Evolutionary conservation across 2,797 vertebrate genomes (phyloP).

Genomic region (Melopsittacus undulatus): DNA sequence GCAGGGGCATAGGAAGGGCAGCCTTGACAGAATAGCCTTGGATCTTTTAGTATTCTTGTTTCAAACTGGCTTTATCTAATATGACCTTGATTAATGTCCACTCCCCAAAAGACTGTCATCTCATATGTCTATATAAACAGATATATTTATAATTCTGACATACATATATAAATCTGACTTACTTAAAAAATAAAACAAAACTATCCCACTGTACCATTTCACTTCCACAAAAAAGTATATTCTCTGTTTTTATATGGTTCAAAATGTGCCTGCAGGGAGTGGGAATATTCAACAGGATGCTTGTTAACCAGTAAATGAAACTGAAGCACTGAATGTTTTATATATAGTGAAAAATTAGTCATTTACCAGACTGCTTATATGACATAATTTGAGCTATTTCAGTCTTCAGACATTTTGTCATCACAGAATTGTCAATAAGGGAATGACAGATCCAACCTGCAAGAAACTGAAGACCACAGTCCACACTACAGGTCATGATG

Average conservation of each 20-base stretch:
- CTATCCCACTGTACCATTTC: background rate
- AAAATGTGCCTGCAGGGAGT: background rate
- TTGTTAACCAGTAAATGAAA: background rate
- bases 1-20: rapidly evolving
- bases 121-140: background rate
- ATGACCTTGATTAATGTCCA: background rate
- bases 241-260: background rate
- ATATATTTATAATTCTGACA: background rate
- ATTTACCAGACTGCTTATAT: background rate
- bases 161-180: background rate
- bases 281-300: background rate
- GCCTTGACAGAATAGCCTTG: background rate
- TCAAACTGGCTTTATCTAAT: background rate
- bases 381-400: background rate
- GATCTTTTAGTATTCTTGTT: background rate
- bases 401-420: background rate
- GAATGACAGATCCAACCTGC: background rate
- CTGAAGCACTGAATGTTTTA: background rate
- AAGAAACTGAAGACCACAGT: background rate
- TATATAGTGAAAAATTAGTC: background rate
- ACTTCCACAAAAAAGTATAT: background rate
- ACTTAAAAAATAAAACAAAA: background rate
- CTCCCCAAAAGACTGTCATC: background rate
- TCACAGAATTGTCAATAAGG: background rate
- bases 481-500: background rate